Evolutionary conservation across 2,888 invertebrate species (phyloP), one percentile per base, ranked within the genome.

Genomic region (Prosapia bicincta): DNA sequence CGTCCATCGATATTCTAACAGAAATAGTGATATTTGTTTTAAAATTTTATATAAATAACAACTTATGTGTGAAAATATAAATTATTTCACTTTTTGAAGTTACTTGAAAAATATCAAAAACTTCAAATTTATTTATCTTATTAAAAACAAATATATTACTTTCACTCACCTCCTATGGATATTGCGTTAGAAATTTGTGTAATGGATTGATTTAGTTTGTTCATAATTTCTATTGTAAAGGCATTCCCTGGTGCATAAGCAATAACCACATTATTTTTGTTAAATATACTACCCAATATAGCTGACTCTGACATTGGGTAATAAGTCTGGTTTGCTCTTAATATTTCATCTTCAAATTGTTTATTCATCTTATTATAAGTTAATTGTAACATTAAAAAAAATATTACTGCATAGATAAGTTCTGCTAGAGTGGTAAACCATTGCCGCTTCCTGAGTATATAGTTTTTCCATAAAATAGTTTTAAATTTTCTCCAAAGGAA

Each of bases 391-490:
- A 78, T 38, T 32, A 23, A 73, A 13, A 78, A 76, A 28, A 78
- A 65, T 13, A 75, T 66, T 24, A 77, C 43, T 3, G 80, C 79
- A 25, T 78, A 13, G 10, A 75, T 24, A 20, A 80, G 26, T 76
- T 80, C 80, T 23, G 77, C 66, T 26, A 79, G 54, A 7, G 80
- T 79, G 15, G 43, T 5, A 7, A 79, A 32, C 78, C 77, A 78
- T 67, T 78, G 77, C 20, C 77, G 67, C 66, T 77, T 78, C 26
- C 80, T 69, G 23, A 79, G 54, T 15, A 76, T 75, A 10, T 74
- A 28, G 43, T 78, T 77, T 71, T 80, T 80, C 80, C 80, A 80
- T 38, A 78, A 54, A 24, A 80, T 28, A 38, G 69, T 69, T 9
- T 30, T 25, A n/a, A 67, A 74, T 69, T 74, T 74, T n/a, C 69